Base-by-base conservation (phyloP, 2,797 vertebrate species). In the Cichlasoma orientale region DNA sequence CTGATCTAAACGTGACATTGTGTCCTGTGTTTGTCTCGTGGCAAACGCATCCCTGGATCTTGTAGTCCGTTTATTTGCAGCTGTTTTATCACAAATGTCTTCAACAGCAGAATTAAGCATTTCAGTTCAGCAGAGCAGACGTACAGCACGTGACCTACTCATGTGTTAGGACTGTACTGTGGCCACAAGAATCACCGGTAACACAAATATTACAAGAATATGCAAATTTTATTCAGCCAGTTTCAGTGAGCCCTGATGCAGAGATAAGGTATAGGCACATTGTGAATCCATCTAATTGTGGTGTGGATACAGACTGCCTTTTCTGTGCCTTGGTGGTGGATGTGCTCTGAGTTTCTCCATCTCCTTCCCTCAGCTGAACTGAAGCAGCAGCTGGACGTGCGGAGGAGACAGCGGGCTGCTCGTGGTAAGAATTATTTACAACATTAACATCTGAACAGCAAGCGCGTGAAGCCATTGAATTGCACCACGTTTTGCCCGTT, bases 311-410 rank as follows among this genome's bases (percentile, higher is more conserved):
- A 27, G 23, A 16, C 0, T 0, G 19, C 16, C 2, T 66, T 63
- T 41, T 47, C 38, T 7, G 8, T 33, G 38, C 61, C 61, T 47
- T 68, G 25, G 25, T 47, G 61, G 27, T 27, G 11, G 25, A 29
- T 68, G 25, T 50, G 10, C 44, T n/a, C 29, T 47, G 25, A 68
- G 18, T 50, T 19, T 56, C 56, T 90, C 76, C 13, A 4, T 18
- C 16, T 52, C 13, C 61, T 56, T 70, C 13, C 87, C 56, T 71
- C 93, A 99, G 98, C 95, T 85, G 92, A 91, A 77, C 85, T 98
- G 89, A 99, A 97, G 95, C 96, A 93, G 78, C 92, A 96, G 36
- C 89, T 98, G 81, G 96, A 92, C 25, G 92, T 93, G 87, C 92
- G 94, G 54, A 95, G 95, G 47, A 91, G 96, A 87, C 96, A 97